Base-by-base conservation (phyloP, 2,113 vertebrate species). In the Archocentrus centrarchus region DNA sequence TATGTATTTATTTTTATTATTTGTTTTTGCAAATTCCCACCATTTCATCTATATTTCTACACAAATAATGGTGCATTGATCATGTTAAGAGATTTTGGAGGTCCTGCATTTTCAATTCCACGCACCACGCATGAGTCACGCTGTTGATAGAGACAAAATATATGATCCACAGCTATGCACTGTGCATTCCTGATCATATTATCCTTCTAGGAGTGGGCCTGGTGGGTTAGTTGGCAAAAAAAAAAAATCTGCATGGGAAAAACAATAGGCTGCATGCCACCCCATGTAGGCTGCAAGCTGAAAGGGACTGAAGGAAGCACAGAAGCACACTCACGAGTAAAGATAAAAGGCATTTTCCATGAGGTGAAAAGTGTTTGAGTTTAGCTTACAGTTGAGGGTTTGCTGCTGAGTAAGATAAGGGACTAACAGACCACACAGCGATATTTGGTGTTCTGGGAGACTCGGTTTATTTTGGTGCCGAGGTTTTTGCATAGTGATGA, bases 101-200 rank as follows among this genome's bases (percentile, higher is more conserved):
- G 55, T 85, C 20, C 53, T 70, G 75, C 82, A 32, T 88, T 88
- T 27, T 88, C 58, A 82, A 87, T 93, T 89, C 81, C 88, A 88
- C 85, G 77, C 76, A 93, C 90, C 91, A 94, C 87, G 87, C 90
- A 93, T 94, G 93, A 95, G 86, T 94, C 93, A 95, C 86, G 89
- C 85, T 90, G 90, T 89, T 94, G 91, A 91, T 88, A 77, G 77
- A 86, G 70, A 85, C 50, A 41, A 90, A 92, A 88, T 90, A 82
- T 86, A 90, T 47, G 79, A 89, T 93, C 88, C 80, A 85, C 83
- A 82, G 83, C 81, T 60, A 76, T 87, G 87, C 84, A 77, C 81
- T 59, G 80, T 88, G 82, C 88, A 88, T 93, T 91, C 88, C 87
- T 92, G 79, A 63, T 91, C 84, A 86, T 73, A 86, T 82, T 80